These are phyloP conservation scores for Atta colombica DNA, from an alignment of 1,140 invertebrate species.

Conservation along the genomic window DNA sequence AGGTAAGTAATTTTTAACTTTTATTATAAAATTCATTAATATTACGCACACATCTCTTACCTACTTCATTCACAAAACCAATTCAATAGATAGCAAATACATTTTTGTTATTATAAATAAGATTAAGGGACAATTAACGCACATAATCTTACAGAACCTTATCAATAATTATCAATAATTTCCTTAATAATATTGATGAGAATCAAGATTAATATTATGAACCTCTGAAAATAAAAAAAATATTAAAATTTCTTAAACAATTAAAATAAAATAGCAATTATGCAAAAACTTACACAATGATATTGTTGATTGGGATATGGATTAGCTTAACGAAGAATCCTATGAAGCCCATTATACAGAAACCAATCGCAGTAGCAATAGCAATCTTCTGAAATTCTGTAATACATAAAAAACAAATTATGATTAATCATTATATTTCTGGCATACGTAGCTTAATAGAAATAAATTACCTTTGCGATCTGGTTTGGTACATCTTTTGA, in stretches of 20 bases:
- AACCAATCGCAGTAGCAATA: conserved; percentile 99
- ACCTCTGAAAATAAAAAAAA: conserved; percentile 77
- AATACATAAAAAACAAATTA: conserved; percentile 79
- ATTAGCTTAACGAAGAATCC: conserved; percentile 99
- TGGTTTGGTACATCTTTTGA: conserved; percentile 99
- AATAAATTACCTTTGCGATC: conserved; percentile 96
- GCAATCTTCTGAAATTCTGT: conserved; percentile 99
- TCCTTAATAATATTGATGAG: conserved; percentile 22
- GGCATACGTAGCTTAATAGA: not conserved
- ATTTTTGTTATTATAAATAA: conserved; percentile 79
- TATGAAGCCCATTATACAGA: conserved; percentile 99
- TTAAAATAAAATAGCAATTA: not conserved
- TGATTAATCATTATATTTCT: not conserved
- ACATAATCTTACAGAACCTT: conserved; percentile 67
- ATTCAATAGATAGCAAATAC: conserved; percentile 74
- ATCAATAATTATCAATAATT: conserved; percentile 79
- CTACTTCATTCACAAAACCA: conserved; percentile 71
- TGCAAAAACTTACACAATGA: conserved; percentile 94
- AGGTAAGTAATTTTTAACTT: conserved; percentile 60
- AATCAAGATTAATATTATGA: conserved; percentile 75
- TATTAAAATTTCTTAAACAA: not conserved
- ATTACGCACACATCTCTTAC: conserved; percentile 74
- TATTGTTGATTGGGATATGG: conserved; percentile 99
- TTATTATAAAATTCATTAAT: conserved; percentile 82
- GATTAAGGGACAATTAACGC: conserved; percentile 41